Base-by-base conservation (phyloP, 2,888 invertebrate species). In the Exocentrus adspersus region DNA sequence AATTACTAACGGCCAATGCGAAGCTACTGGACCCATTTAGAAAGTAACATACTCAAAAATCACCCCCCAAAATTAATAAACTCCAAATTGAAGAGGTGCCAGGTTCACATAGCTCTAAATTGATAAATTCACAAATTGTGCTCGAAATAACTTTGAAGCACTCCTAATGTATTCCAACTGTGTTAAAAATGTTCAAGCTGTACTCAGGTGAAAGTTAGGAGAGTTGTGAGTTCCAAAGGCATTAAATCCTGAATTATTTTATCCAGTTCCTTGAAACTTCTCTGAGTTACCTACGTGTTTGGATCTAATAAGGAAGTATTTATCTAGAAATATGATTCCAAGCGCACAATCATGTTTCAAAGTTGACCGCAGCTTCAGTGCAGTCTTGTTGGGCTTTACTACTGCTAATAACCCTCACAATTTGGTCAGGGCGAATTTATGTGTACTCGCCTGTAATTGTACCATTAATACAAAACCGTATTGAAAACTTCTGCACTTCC, bases 261-360 rank as follows among this genome's bases (percentile, higher is more conserved):
- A 37, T n/a, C 30, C n/a, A n/a, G 37, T 37, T 37, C 14, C 12
- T 37, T 14, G n/a, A 12, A 37, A 37, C 37, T 37, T 37, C 37
- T 12, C n/a, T 12, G 14, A 37, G 37, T 37, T 37, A n/a, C n/a
- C n/a, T n/a, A 37, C 37, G 37, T 37, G 37, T 37, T 37, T 12
- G 12, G 14, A 37, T n/a, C 37, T 37, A 37, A 37, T 37, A 37
- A 37, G 37, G 37, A 37, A 37, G n/a, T 37, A 37, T 37, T 37
- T 37, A 37, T 37, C 10, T 37, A 37, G 37, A 37, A 37, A 37
- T 37, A 37, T 37, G 37, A 37, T 37, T 37, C 37, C 37, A 37
- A 37, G 12, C 10, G 12, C 37, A 2, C 37, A 37, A 37, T 37
- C 37, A 37, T 5, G n/a, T 37, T 37, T n/a, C 37, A 12, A 37